Evolutionary conservation across 2,888 invertebrate species (phyloP).

Genomic region (Didymodactylos carnosus): DNA sequence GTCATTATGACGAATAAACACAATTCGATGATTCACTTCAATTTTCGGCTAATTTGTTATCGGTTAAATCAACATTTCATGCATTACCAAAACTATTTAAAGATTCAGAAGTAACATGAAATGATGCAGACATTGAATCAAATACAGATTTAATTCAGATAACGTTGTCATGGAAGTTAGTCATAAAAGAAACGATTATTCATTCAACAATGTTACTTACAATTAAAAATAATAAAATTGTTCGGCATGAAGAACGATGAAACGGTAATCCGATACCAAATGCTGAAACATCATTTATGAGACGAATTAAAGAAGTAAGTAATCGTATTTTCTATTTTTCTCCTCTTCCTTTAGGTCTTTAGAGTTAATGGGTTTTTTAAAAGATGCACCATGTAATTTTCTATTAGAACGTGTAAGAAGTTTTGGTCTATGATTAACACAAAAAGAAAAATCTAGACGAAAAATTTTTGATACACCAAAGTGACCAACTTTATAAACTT

Average conservation of each 20-base stretch:
- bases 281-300: not conserved
- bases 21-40: not conserved
- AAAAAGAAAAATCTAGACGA: no score
- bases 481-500: no score
- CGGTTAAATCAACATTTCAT: not conserved
- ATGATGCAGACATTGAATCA: not conserved
- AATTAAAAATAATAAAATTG: not conserved
- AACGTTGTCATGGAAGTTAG: not conserved
- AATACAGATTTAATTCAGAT: not conserved
- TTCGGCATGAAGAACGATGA: not conserved
- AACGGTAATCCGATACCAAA: not conserved
- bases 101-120: not conserved
- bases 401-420: no score
- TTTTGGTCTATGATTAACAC: no score
- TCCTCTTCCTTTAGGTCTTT: no score
- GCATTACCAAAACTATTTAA: not conserved
- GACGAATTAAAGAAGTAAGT: not conserved
- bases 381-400: no score
- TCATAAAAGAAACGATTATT: not conserved
- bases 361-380: no score
- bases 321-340: no score
- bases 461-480: no score
- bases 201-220: not conserved
- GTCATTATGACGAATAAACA: not conserved
- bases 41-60: not conserved